Base-by-base conservation (phyloP, 2,113 vertebrate species). In the Nothocercus julius region DNA sequence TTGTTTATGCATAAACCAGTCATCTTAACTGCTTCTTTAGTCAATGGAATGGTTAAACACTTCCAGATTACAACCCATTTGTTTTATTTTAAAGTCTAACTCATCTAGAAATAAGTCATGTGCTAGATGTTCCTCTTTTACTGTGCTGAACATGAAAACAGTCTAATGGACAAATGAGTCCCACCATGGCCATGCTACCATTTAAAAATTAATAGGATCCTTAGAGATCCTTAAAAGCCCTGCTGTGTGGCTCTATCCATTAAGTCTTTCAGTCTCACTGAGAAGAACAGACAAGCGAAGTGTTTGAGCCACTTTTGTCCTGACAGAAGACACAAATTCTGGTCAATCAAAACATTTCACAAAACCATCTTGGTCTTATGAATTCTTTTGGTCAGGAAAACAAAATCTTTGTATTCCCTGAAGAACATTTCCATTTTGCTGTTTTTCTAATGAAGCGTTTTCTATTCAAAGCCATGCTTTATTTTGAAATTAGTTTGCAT, bases 401-500 rank as follows among this genome's bases (percentile, higher is more conserved):
- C 6, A 24, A 64, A 63, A 36, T 11, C 0, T 40, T 59, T 47
- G 68, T 59, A n/a, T 67, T 85, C 54, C 82, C 45, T 32, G 16
- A 81, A 54, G 5, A 67, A 59, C 17, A 42, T 51, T 78, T 78
- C 28, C 22, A 56, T 28, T 76, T 44, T 21, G 6, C 61, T 20
- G 10, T 15, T 95, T 86, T 86, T 63, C 40, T 85, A 72, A 78
- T 38, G 30, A 63, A 82, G 72, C 5, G 3, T 72, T 78, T 64
- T 82, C 28, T 56, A 79, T 82, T 69, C 51, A 84, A 70, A 92
- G 4, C 5, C 58, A 69, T 0, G 0, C 6, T 80, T 85, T 47
- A 87, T 92, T 96, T 87, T 84, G 73, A 94, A 96, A 76, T 72
- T 88, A 75, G 18, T 32, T 34, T 38, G 19, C 14, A 6, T 59